Base-by-base conservation (phyloP, 2,113 vertebrate genomes). In the Odobenus rosmarus region DNA sequence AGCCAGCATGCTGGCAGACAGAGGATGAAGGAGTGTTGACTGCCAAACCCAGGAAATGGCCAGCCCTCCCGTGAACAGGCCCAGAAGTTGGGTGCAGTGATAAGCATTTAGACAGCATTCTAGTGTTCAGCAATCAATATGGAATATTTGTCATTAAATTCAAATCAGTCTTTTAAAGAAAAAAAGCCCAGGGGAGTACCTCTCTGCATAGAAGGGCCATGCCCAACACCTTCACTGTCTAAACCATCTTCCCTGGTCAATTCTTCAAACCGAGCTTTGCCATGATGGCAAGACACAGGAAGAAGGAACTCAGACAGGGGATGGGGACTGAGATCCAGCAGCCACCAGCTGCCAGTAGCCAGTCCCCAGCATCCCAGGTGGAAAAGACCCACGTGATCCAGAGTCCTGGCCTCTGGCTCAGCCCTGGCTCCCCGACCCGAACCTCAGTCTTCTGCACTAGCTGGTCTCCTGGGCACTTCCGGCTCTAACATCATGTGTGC, bases 111-210 rank as follows among this genome's bases (percentile, higher is more conserved):
- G 77, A 59, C 39, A 86, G 33, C n/a, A 67, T 46, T 93, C 49
- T 84, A 82, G 12, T 57, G 31, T 53, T 83, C 59, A 57, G 15
- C 53, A 64, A 55, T 61, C 83, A 86, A 36, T 36, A 46, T 31
- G 28, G 21, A 88, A 53, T 88, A 92, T 79, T 93, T 88, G 61
- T 36, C 85, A 74, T 59, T 93, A 86, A 95, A 90, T 90, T 64
- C 15, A 15, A 39, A 80, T 59, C 53, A 80, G 24, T 67, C 64
- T 80, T 80, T 59, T 19, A 31, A 62, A 57, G 15, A 14, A 55
- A 21, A 23, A 86, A 64, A 64, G 19, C n/a, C 77, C 24, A 10
- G 49, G 14, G 23, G 64, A 93, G 71, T 16, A 33, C 55, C 6
- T 55, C 42, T 96, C 24, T 74, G 24, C 31, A 57, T 61, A 62